A percentile compares a stretch with the other conserved stretches of the same genome.
Conservation (phyloP, 2,113 vertebrate species). For the Spheniscus mendiculus region DNA sequence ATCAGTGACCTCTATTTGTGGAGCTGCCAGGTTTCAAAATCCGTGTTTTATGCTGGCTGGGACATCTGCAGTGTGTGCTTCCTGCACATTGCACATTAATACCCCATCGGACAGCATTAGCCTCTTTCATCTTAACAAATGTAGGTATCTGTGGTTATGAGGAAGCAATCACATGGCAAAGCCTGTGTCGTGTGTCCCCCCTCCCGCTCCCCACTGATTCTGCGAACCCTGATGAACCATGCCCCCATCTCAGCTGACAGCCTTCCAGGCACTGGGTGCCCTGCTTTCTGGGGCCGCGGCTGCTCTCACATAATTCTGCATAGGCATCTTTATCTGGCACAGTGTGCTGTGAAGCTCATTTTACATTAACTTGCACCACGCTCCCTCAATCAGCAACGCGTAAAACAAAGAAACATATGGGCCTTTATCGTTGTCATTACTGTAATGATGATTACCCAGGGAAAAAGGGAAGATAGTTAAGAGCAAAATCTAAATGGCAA, state of each 20-base stretch:
- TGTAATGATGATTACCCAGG: conserved; percentile 36
- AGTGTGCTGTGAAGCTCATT: not conserved
- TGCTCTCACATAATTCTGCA: not conserved
- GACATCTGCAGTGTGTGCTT: not conserved
- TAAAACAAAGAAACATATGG: conserved; percentile 50
- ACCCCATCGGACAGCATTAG: not conserved
- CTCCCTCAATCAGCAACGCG: not conserved
- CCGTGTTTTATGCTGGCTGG: not conserved
- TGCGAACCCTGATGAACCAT: rapidly evolving
- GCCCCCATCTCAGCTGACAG: not conserved
- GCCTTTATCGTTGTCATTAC: not conserved
- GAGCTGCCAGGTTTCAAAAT: not conserved
- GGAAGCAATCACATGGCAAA: not conserved
- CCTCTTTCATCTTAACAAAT: not conserved
- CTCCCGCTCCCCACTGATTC: not conserved
- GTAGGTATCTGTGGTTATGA: not conserved
- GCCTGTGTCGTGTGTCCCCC: not conserved
- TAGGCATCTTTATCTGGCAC: not conserved
- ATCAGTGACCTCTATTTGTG: rapidly evolving
- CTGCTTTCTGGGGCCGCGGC: not conserved
- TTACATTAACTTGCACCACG: not conserved
- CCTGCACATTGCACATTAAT: not conserved
- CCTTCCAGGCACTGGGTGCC: not conserved
- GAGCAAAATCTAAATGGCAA: conserved; percentile 3
- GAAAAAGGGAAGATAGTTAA: conserved; percentile 18